Evolutionary conservation across 2,888 invertebrate species (phyloP), one percentile per base, ranked within the genome.

Genomic region (Campaea margaritaria): DNA sequence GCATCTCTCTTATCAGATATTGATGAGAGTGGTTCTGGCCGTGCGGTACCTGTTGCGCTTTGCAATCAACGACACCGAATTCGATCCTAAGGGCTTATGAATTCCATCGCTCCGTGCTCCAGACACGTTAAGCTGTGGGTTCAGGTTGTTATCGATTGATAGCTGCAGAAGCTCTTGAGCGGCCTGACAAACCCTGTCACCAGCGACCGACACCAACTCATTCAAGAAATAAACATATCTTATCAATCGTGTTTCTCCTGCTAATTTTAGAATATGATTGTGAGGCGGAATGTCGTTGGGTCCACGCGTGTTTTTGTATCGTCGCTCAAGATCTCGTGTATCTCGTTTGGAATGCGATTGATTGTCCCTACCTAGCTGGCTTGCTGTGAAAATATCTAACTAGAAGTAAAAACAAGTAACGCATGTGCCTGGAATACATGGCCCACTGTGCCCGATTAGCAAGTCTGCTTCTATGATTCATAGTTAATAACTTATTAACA

Each of bases 191-290:
- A 5, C 21, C 21, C 21, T 21, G 21, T 2, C 21, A n/a, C n/a
- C n/a, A n/a, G n/a, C n/a, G n/a, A n/a, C n/a, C n/a, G n/a, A n/a
- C n/a, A 21, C 21, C 21, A 21, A 2, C 21, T 21, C 5, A 21
- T 21, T 21, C 21, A 5, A 21, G 3, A 21, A 2, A 21, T 5
- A 21, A 21, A 5, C 21, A 21, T 83, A 78, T 67, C 70, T 80
- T 82, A 83, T 85, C 83, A 77, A 73, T 62, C 65, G 67, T 68
- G 69, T 78, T 76, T 78, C 79, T 78, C 65, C 75, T 62, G 81
- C 81, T 82, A 82, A 82, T 79, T 86, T 82, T 78, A 82, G 77
- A 79, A 72, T 73, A 73, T 68, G 72, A 74, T 76, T 70, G 72
- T 74, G 67, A 64, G 61, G 67, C 70, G 73, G 73, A 75, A 82